Conservation (phyloP, 2,113 vertebrate genomes). For the Neolamprologus devosi region DNA sequence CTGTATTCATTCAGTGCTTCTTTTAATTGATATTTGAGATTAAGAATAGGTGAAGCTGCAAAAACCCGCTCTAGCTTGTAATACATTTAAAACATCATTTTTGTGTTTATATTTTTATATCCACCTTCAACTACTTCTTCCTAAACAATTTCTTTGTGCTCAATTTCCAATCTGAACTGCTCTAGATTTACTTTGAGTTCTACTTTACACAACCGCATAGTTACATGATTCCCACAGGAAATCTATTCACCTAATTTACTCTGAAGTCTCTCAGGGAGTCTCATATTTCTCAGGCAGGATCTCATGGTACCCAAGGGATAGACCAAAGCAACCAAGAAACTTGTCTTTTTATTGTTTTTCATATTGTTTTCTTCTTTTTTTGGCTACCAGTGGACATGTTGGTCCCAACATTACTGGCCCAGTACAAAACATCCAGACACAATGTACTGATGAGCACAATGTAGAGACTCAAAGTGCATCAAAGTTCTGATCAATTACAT, state of each 20-base stretch:
- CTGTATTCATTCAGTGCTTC: neutral
- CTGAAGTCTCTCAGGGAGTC: conserved; percentile 36
- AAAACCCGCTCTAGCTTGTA: neutral
- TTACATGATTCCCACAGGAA: conserved; percentile 44
- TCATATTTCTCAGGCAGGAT: conserved; percentile 34
- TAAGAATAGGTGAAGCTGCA: neutral
- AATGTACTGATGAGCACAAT: neutral
- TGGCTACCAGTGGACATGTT: neutral
- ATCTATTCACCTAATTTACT: conserved; percentile 49
- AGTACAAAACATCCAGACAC: neutral
- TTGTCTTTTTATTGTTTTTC: conserved; percentile 1
- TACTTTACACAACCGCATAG: conserved; percentile 38
- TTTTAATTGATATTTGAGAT: neutral
- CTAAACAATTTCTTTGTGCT: neutral
- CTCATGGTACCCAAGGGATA: conserved; percentile 24
- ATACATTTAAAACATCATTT: neutral
- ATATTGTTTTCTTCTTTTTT: neutral
- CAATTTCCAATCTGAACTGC: conserved; percentile 36
- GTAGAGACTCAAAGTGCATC: neutral
- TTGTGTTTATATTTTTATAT: neutral
- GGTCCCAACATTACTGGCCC: neutral
- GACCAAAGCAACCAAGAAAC: conserved; percentile 26
- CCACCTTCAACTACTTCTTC: neutral
- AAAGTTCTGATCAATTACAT: neutral
- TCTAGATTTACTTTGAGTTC: conserved; percentile 57